These are phyloP conservation scores for Dendrolimus pini DNA, from an alignment of 2,888 invertebrate species.

Conservation along the genomic window DNA sequence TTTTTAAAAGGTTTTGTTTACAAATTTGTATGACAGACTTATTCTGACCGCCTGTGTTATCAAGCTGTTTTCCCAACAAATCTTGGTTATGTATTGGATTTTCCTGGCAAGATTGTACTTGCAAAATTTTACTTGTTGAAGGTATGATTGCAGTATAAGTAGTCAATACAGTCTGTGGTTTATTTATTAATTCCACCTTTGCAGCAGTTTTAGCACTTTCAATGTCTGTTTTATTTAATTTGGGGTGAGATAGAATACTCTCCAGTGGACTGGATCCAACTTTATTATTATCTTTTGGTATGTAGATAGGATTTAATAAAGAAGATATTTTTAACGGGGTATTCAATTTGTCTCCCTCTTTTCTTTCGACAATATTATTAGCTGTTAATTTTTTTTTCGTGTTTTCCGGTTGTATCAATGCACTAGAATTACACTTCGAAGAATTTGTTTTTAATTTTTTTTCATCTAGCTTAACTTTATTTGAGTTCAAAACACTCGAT, in stretches of 20 bases:
- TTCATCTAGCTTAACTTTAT: neutral
- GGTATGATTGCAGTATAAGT: too few relatives aligned
- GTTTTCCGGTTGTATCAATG: neutral
- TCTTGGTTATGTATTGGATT: too few relatives aligned
- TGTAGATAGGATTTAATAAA: slow-evolving; percentile 45
- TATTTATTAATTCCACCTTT: slow-evolving; percentile 1
- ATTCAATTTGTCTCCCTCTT: slow-evolving; percentile 19
- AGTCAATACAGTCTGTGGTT: too few relatives aligned
- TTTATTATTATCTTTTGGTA: slow-evolving; percentile 24
- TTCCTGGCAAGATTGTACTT: too few relatives aligned
- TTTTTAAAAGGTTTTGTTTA: too few relatives aligned
- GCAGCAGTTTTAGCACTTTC: slow-evolving; percentile 2
- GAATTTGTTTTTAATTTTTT: neutral
- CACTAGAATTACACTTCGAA: neutral
- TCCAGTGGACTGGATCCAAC: neutral
- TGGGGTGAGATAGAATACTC: slow-evolving; percentile 1
- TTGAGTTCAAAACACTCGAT: slow-evolving; percentile 2
- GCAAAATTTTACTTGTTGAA: too few relatives aligned
- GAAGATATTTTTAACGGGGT: slow-evolving; percentile 59
- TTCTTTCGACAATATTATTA: slow-evolving; percentile 6
- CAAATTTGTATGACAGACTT: too few relatives aligned
- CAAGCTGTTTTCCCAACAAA: too few relatives aligned
- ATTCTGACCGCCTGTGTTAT: too few relatives aligned
- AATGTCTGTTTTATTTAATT: slow-evolving; percentile 4
- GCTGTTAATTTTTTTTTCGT: neutral